phyloP scores from a whole-genome alignment of 2,113 vertebrate genomes.

The Origma solitaria region DNA sequence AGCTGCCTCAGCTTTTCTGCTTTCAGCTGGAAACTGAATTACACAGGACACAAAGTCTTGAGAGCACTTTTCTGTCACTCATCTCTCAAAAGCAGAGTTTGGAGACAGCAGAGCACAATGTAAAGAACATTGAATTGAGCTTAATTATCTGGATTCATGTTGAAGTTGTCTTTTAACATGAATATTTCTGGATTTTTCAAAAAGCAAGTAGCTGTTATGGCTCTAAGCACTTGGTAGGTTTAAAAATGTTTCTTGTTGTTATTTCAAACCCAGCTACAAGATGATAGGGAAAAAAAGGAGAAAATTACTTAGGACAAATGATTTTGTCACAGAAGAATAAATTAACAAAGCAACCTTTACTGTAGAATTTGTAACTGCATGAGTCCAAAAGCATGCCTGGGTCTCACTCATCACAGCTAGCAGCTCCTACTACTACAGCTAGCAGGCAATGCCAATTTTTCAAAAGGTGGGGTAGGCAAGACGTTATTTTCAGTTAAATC shows the following conservation, averaged over 20 bases:
- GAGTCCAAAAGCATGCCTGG: background rate
- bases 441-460: background rate
- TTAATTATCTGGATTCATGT: background rate
- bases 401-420: background rate
- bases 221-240: background rate
- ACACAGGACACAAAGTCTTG: background rate
- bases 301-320: background rate
- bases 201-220: background rate
- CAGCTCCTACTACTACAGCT: background rate
- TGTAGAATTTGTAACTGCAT: fast-evolving
- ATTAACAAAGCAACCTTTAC: background rate
- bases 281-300: background rate
- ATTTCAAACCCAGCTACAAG: background rate
- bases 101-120: background rate
- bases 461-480: background rate
- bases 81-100: background rate
- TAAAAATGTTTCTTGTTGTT: background rate
- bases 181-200: background rate
- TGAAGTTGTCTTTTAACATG: background rate
- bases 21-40: background rate
- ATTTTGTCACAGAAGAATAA: background rate
- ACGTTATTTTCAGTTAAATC: background rate
- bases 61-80: background rate
- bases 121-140: background rate
- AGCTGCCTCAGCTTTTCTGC: background rate